Evolutionary conservation across 2,113 vertebrate genomes (phyloP), one percentile per base, ranked within the genome.

Genomic region (Cisticola juncidis): DNA sequence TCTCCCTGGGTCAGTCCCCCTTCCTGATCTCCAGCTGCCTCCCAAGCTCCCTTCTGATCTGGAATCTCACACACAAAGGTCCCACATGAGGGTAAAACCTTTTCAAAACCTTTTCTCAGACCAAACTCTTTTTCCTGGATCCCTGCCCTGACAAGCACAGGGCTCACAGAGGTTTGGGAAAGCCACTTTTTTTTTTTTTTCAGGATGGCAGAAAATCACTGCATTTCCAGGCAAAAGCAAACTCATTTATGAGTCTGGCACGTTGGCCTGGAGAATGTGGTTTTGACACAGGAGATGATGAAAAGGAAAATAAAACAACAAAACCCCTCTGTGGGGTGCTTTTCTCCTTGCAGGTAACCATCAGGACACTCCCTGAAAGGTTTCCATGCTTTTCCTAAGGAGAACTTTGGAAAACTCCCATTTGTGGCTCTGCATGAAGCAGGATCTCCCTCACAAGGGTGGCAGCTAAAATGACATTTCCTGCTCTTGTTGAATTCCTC

Each of bases 141-240:
- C 68, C 57, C 80, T 89, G 77, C 94, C 94, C n/a, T 69, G 50
- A 68, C 36, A 48, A 91, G 53, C 45, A 81, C 26, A 33, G 65
- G 70, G 28, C 65, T 80, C 76, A 29, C 33, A 70, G 71, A 50
- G 25, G 24, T 72, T 82, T 97, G 61, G 73, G 78, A 95, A 95
- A 87, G 2, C 45, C 48, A 76, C 15, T 0, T 25, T 51, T 80
- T 62, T 54, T 29, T 54, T 23, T n/a, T 57, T 90, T 77, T 7
- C 4, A 29, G 65, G 73, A 76, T 94, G 83, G 77, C 81, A 65
- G 50, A 61, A 50, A 57, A 50, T 68, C 93, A 84, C 9, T 29
- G 57, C 77, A 87, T 82, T 95, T 95, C 94, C 86, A 91, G 89
- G 88, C 73, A 87, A 88, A 33, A 80, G 54, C 58, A 88, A 88